Conservation (phyloP, 2,888 invertebrate genomes). For the Harpalus rufipes region DNA sequence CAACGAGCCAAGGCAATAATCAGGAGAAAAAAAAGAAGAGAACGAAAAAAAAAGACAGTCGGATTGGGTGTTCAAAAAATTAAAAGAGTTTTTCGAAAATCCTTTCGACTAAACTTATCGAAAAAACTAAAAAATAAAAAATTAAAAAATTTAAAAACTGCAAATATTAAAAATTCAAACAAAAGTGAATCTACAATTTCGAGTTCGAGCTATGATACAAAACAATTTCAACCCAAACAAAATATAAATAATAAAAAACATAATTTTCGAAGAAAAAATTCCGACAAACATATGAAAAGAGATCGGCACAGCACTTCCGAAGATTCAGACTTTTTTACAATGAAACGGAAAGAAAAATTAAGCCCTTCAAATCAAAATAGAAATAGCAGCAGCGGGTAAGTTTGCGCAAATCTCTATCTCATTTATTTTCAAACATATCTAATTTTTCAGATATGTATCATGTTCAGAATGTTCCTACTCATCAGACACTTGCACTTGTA, state of each 20-base stretch:
- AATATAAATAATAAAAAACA: conserved; percentile 71
- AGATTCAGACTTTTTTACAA: conserved; percentile 77
- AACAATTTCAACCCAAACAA: conserved; percentile 81
- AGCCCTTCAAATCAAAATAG: conserved; percentile 72
- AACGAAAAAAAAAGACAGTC: conserved; percentile 76
- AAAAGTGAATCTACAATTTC: conserved; percentile 80
- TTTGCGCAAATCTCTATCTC: not conserved
- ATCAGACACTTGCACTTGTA: conserved; percentile 89
- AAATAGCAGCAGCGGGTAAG: conserved; percentile 77
- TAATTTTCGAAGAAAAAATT: conserved; percentile 72
- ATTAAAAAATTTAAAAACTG: conserved; percentile 63
- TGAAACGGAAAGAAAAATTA: conserved; percentile 73
- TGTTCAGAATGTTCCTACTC: conserved; percentile 93
- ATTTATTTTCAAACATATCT: not conserved
- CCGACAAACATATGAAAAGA: conserved; percentile 59
- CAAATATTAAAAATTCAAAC: not conserved
- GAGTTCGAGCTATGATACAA: conserved; percentile 82
- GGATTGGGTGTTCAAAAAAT: conserved; percentile 9
- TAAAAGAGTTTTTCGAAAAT: conserved; percentile 79
- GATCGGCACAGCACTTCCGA: conserved; percentile 76
- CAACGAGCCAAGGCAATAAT: conserved; percentile 94
- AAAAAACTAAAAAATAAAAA: conserved; percentile 69
- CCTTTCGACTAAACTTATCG: conserved; percentile 75
- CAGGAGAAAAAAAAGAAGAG: conserved; percentile 87
- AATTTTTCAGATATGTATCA: conserved; percentile 83